Percentiles rank a stretch among this genome's conserved stretches.
These are phyloP conservation scores for Nemurella pictetii DNA, from an alignment of 2,888 invertebrate genomes.

Conservation along the genomic window DNA sequence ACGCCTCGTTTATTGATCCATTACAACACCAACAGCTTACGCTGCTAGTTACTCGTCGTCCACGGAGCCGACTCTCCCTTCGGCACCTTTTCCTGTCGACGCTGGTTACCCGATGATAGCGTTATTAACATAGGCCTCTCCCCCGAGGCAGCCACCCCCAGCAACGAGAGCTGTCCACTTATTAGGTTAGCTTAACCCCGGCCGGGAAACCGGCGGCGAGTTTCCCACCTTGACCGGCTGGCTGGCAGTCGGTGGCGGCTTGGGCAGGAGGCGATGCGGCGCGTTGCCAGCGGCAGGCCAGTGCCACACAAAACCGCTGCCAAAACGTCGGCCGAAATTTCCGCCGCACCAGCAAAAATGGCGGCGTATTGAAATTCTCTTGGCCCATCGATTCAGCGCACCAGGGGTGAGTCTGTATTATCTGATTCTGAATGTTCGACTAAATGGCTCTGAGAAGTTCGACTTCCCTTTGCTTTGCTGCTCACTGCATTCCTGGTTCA, in stretches of 20 bases:
- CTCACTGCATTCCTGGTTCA: slow-evolving; percentile 27
- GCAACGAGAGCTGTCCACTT: not conserved
- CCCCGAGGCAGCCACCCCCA: not conserved
- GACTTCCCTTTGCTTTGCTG: slow-evolving; percentile 27
- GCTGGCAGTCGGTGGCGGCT: not conserved
- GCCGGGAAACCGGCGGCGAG: not conserved
- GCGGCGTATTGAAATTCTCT: slow-evolving; percentile 28
- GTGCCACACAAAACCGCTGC: not conserved
- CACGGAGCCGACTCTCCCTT: not conserved
- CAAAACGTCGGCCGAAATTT: slow-evolving; percentile 1
- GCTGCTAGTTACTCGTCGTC: not conserved
- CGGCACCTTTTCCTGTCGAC: slow-evolving; percentile 5
- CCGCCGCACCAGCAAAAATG: slow-evolving; percentile 25
- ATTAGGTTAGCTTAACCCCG: slow-evolving; percentile 23
- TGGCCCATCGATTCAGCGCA: slow-evolving; percentile 6
- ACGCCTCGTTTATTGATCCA: slow-evolving; percentile 20
- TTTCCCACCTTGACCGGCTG: slow-evolving; percentile 2
- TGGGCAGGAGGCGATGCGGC: not conserved
- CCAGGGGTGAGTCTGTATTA: slow-evolving; percentile 18
- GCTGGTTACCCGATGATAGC: not conserved
- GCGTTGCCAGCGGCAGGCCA: not conserved
- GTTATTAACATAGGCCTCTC: slow-evolving; percentile 16
- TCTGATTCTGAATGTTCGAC: slow-evolving; percentile 31
- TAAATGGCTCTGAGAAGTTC: slow-evolving; percentile 28
- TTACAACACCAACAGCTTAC: slow-evolving; percentile 25